Base-by-base conservation (phyloP, 2,888 invertebrate species). In the Lydus trimaculatus region DNA sequence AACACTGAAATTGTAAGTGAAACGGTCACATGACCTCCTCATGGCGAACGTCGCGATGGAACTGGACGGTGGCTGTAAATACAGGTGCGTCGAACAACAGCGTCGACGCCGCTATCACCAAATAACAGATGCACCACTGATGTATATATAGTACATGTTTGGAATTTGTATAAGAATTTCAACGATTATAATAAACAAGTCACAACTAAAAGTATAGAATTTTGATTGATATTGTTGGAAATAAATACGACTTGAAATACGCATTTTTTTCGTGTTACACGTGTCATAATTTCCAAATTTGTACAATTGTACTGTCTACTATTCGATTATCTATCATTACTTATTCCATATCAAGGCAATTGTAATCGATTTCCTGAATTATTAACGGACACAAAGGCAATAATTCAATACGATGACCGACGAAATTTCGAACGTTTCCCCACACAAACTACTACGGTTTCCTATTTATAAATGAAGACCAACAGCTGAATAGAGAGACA, bases 51-150 rank as follows among this genome's bases (percentile, higher is more conserved):
- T 74, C 76, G 76, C 76, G 76, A 66, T 72, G 73, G 67, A 72
- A 78, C 78, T 78, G 78, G 63, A 65, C 58, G 66, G 66, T 63
- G 56, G 13, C 56, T 23, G 56, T 66, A 7, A 43, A 69, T 71
- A 70, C 76, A 74, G 76, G 74, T 75, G 72, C 72, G 73, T 67
- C 64, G 67, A 66, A 52, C 69, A 68, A 70, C 69, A 68, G 75
- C 78, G 78, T 75, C 78, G 78, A 76, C 78, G 72, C 76, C 67
- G 69, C 58, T 58, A 64, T 65, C 64, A 61, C 66, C 73, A 71
- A 70, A 73, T 65, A 69, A 56, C 67, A 70, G 69, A 68, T 71
- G 74, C 65, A 62, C 69, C 71, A 69, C 66, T 68, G 66, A 33
- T n/a, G n/a, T n/a, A n/a, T n/a, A n/a, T n/a, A n/a, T n/a, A 15